phyloP scores from a whole-genome alignment of 2,888 invertebrate species.

The Apamea anceps region DNA sequence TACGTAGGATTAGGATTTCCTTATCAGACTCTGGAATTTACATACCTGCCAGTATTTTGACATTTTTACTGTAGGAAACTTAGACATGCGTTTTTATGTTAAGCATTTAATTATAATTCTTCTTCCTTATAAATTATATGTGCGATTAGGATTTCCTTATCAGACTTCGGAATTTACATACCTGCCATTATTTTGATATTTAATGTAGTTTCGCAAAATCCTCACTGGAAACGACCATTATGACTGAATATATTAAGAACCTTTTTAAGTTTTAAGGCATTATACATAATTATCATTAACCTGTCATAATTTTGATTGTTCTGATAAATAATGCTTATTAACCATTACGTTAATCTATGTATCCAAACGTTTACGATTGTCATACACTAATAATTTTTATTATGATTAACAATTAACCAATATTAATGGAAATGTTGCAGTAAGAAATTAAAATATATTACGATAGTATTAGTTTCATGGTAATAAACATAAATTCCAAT shows the following conservation, averaged over 20 bases:
- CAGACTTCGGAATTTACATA: conserved; percentile 16
- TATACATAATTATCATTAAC: background rate
- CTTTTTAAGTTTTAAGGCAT: background rate
- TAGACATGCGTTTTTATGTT: background rate
- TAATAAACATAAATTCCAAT: background rate
- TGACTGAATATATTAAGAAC: background rate
- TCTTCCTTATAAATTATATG: background rate
- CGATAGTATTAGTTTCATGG: background rate
- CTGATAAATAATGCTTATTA: background rate
- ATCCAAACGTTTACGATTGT: background rate
- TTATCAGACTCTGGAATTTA: conserved; percentile 10
- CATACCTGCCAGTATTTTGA: background rate
- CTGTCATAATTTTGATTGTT: background rate
- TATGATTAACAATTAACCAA: background rate
- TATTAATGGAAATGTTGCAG: background rate
- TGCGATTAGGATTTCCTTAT: conserved; percentile 26
- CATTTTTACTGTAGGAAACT: conserved; percentile 7
- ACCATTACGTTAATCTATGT: background rate
- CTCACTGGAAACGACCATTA: background rate
- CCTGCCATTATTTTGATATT: background rate
- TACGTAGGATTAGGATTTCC: conserved; percentile 24
- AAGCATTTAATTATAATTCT: background rate
- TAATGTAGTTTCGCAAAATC: conserved; percentile 19
- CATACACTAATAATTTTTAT: conserved; percentile 1
- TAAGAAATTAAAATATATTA: conserved; percentile 1